These are phyloP conservation scores for Anastrepha obliqua DNA, from an alignment of 1,140 invertebrate genomes.

Conservation along the genomic window DNA sequence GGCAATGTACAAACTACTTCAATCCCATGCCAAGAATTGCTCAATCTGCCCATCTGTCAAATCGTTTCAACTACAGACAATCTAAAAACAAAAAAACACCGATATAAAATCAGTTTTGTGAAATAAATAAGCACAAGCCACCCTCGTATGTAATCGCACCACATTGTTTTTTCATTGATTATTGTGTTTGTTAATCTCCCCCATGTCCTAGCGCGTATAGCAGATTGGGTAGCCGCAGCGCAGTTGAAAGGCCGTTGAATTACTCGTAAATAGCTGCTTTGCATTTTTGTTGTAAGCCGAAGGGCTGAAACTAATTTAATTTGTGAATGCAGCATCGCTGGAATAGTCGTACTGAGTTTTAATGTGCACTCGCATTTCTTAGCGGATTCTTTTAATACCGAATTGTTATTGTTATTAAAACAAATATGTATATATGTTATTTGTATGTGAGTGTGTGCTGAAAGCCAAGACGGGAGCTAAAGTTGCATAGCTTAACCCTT, in stretches of 20 bases:
- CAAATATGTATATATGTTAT: too few relatives aligned
- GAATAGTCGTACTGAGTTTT: not conserved
- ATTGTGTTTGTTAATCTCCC: not conserved
- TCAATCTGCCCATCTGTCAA: too few relatives aligned
- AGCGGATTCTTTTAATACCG: not conserved
- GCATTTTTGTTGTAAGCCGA: not conserved
- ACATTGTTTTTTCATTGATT: not conserved
- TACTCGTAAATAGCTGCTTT: not conserved
- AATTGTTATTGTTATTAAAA: too few relatives aligned
- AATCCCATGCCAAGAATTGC: too few relatives aligned
- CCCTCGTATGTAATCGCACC: not conserved
- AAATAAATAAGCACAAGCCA: not conserved
- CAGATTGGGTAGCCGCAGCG: too few relatives aligned
- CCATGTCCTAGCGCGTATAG: not conserved
- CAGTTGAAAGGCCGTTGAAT: not conserved
- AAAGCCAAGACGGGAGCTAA: too few relatives aligned
- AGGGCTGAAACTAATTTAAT: slow-evolving; percentile 27
- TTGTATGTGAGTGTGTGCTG: too few relatives aligned
- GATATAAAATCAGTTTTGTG: too few relatives aligned
- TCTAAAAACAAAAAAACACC: too few relatives aligned
- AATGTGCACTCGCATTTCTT: slow-evolving; percentile 17
- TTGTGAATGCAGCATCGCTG: not conserved
- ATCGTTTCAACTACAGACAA: too few relatives aligned
- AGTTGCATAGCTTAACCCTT: too few relatives aligned
- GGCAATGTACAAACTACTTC: too few relatives aligned